Evolutionary conservation across 2,113 vertebrate species (phyloP), one percentile per base, ranked within the genome.

Genomic region (Pelvicachromis taeniatus): DNA sequence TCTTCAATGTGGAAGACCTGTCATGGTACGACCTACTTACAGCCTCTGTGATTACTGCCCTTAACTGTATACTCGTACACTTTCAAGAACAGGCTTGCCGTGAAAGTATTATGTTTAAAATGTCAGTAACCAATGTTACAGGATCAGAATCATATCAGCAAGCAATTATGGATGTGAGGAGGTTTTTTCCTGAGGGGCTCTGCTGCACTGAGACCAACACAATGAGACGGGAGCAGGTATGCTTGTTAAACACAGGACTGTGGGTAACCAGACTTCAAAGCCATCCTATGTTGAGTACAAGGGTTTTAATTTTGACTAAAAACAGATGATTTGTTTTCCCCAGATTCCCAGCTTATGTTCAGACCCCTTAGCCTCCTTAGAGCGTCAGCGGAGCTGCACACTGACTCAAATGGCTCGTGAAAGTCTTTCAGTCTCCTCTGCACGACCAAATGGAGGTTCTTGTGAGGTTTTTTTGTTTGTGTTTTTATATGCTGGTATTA

Each of bases 131-230:
- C 4, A 4, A 29, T 52, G 77, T 88, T 56, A 70, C 79, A 97
- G 96, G 93, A 88, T 96, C 95, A 21, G 21, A 26, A 52, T 96
- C 95, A 70, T 95, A 96, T 81, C 61, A 86, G 17, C 70, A 80
- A 81, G 95, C 96, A 65, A 84, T 95, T 21, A 55, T 29, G 87
- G 95, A 97, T 82, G 82, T 95, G 80, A 95, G 93, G 84, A 75
- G 88, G 83, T 86, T 96, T 89, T 97, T 96, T 86, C 94, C 96
- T 73, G 94, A 96, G 78, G 96, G 95, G 13, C 84, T 97, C 31
- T 95, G 95, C 86, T 95, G 89, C 26, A 48, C 91, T 1, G 75
- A 92, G 23, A 89, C 79, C 45, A 88, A 77, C 80, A 52, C 83
- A 1, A 83, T 91, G 89, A 92, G 92, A 85, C 88, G 91, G 31